A percentile compares a stretch with the other conserved stretches of the same genome.
phyloP scores from a whole-genome alignment of 2,888 invertebrate species.

The Phorcus lineatus region DNA sequence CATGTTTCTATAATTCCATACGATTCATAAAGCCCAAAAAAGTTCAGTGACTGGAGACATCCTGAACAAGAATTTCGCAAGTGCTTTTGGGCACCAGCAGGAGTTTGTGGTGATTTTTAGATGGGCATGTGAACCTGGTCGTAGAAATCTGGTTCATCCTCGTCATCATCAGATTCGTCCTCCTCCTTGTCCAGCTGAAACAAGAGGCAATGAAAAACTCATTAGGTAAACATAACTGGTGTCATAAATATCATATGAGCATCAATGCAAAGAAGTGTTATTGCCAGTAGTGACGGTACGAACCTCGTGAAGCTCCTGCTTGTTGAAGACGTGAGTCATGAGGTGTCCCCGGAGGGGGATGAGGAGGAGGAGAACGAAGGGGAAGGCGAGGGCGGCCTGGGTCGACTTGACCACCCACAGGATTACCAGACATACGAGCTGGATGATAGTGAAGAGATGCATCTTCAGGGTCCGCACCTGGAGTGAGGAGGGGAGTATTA shows the following conservation, averaged over 20 bases:
- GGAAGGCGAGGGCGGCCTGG: constrained; percentile 90
- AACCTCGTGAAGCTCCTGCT: constrained; percentile 88
- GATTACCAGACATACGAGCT: constrained; percentile 85
- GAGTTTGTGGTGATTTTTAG: no score
- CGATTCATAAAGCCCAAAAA: no score
- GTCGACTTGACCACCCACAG: constrained; percentile 94
- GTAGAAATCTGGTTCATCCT: constrained; percentile 95
- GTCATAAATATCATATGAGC: no score
- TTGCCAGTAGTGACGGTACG: no score
- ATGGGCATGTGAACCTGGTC: constrained; percentile 84
- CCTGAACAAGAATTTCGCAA: no score
- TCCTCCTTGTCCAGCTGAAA: constrained; percentile 86
- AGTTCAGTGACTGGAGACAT: no score
- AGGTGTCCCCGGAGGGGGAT: constrained; percentile 87
- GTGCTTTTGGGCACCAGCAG: no score
- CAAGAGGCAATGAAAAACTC: constrained; percentile 25
- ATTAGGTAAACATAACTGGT: no score
- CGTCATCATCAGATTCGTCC: constrained; percentile 83
- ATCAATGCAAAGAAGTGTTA: no score
- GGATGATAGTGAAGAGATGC: constrained; percentile 92
- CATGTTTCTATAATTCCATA: no score
- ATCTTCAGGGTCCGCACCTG: constrained; percentile 92
- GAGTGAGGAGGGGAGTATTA: constrained; percentile 40
- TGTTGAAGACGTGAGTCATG: constrained; percentile 85
- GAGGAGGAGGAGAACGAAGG: constrained; percentile 91